A percentile compares a stretch with the other conserved stretches of the same genome.
Conservation (phyloP, 2,797 vertebrate species). For the Pachyuromys duprasi region DNA sequence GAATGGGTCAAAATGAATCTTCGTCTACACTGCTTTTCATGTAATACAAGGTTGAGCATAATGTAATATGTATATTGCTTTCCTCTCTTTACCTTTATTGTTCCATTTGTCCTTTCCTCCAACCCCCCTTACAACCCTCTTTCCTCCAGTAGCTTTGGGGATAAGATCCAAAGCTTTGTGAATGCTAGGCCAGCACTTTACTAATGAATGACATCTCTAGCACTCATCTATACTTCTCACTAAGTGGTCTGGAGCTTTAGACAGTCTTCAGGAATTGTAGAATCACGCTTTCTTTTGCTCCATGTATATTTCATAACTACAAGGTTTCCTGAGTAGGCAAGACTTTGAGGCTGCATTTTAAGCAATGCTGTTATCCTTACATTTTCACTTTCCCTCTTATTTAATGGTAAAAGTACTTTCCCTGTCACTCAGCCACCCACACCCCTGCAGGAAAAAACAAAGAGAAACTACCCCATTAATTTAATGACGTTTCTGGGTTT, state of each 20-base stretch:
- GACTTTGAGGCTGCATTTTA: neutral
- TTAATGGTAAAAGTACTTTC: neutral
- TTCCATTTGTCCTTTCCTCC: neutral
- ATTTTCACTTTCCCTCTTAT: neutral
- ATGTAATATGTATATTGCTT: neutral
- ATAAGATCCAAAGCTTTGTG: neutral
- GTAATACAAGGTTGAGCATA: neutral
- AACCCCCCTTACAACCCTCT: rapidly evolving
- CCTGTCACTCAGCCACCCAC: neutral
- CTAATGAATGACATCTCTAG: neutral
- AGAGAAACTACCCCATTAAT: neutral
- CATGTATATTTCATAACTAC: neutral
- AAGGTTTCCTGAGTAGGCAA: neutral
- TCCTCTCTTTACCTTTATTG: neutral
- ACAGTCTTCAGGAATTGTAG: neutral
- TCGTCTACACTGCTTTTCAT: neutral
- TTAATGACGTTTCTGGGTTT: neutral
- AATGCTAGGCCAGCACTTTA: neutral
- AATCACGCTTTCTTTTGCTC: neutral
- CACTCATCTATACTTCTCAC: neutral
- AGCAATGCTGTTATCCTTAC: neutral
- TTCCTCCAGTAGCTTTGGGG: neutral
- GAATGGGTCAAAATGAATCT: neutral
- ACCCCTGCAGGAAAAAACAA: neutral
- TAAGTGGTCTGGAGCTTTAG: neutral